phyloP scores from a whole-genome alignment of 2,797 vertebrate species.

The Neoniphon sammara region DNA sequence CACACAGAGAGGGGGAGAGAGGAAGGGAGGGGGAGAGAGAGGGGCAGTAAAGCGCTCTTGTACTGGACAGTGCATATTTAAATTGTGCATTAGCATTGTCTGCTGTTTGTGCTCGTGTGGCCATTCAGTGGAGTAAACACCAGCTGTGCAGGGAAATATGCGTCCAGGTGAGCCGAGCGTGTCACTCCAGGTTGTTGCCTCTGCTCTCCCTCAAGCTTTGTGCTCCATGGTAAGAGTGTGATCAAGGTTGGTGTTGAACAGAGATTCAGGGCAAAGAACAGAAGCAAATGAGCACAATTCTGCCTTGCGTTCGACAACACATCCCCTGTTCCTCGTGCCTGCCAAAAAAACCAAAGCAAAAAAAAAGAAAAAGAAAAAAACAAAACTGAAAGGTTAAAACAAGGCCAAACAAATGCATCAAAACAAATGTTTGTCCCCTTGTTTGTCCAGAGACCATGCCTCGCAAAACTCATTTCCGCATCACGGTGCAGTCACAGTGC shows the following conservation, averaged over 20 bases:
- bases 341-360: constrained; percentile 19
- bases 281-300: constrained; percentile 5
- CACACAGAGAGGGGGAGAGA: background rate
- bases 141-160: constrained; percentile 56
- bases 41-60: background rate
- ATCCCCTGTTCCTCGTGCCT: constrained; percentile 2
- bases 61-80: constrained; percentile 18
- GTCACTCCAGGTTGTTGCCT: constrained; percentile 21
- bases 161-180: constrained; percentile 30
- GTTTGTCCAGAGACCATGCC: constrained; percentile 19
- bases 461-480: constrained; percentile 41
- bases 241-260: constrained; percentile 37
- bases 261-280: background rate
- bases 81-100: constrained; percentile 59
- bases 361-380: constrained; percentile 7
- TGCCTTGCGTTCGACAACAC: constrained; percentile 17
- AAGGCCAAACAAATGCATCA: constrained; percentile 37
- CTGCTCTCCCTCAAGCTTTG: constrained; percentile 25
- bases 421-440: constrained; percentile 37
- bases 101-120: constrained; percentile 23
- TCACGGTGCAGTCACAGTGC: background rate
- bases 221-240: constrained; percentile 20
- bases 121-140: constrained; percentile 46
- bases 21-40: background rate
- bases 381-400: constrained; percentile 45